Evolutionary conservation across 2,113 vertebrate species (phyloP).

Genomic region (Podiceps cristatus): DNA sequence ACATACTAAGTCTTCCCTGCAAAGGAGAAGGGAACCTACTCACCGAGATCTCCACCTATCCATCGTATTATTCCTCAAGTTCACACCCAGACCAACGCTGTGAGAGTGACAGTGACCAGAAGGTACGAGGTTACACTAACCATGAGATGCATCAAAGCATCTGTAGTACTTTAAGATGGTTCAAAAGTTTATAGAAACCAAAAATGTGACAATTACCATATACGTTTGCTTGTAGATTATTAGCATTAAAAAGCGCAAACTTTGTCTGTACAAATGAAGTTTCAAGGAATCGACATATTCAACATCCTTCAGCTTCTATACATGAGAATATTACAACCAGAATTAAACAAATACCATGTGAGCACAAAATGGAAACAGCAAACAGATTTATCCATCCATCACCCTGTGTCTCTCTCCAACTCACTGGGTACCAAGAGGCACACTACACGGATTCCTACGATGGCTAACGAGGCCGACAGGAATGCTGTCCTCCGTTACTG

Average conservation of each 20-base stretch:
- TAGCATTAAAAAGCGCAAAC: neutral
- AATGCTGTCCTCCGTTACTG: neutral
- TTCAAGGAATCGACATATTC: neutral
- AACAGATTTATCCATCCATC: neutral
- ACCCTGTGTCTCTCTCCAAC: neutral
- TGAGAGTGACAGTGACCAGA: neutral
- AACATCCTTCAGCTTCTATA: neutral
- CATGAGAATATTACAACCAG: neutral
- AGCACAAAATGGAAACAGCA: neutral
- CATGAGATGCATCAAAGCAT: neutral
- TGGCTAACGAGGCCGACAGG: neutral
- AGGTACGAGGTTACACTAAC: neutral
- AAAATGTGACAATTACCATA: neutral
- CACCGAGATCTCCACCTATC: neutral
- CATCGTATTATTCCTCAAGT: neutral
- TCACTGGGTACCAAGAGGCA: neutral
- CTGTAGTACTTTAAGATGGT: neutral
- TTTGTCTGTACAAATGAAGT: neutral
- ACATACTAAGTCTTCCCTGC: neutral
- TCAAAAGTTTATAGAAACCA: neutral
- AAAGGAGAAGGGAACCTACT: neutral
- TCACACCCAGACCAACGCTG: neutral
- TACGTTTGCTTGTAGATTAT: neutral
- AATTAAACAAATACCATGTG: neutral
- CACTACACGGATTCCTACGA: rapidly evolving